These are phyloP conservation scores for Neolamprologus kungweensis DNA, from an alignment of 2,113 vertebrate species.

Conservation along the genomic window DNA sequence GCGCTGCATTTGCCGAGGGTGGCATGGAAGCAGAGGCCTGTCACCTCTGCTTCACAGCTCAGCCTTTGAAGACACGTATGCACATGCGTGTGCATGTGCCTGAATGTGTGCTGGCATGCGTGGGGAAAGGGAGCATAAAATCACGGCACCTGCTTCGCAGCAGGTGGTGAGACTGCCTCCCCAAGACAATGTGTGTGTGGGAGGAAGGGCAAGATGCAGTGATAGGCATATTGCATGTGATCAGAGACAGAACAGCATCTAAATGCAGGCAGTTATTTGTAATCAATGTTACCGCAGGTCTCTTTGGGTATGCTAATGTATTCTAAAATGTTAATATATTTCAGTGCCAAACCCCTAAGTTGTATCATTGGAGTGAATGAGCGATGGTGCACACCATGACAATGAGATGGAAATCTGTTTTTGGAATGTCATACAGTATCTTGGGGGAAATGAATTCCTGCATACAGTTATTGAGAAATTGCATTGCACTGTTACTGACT, in stretches of 20 bases:
- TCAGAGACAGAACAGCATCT: conserved; percentile 36
- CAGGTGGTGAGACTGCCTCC: conserved; percentile 32
- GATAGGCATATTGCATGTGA: conserved; percentile 38
- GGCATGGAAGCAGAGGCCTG: conserved; percentile 61
- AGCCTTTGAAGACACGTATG: conserved; percentile 40
- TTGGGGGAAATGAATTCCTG: conserved; percentile 8
- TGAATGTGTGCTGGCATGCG: conserved; percentile 10
- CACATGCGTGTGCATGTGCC: not conserved
- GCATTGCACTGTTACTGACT: not conserved
- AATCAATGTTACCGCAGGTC: conserved; percentile 54
- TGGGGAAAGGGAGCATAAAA: conserved; percentile 9
- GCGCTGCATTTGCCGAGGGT: conserved; percentile 60
- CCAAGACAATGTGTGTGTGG: not conserved
- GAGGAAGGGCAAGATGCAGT: not conserved
- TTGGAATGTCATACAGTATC: conserved; percentile 17
- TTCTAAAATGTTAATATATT: conserved; percentile 61
- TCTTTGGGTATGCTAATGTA: conserved; percentile 52
- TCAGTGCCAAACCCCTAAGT: conserved; percentile 33
- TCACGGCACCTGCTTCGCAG: conserved; percentile 55
- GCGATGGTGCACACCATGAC: not conserved
- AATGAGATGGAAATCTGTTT: conserved; percentile 40
- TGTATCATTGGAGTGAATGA: conserved; percentile 39
- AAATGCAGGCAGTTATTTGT: conserved; percentile 48
- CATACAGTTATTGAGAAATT: not conserved
- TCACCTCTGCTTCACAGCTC: conserved; percentile 61